These are phyloP conservation scores for Mormyrus proboscirostris DNA, from an alignment of 2,797 vertebrate genomes.

Conservation along the genomic window DNA sequence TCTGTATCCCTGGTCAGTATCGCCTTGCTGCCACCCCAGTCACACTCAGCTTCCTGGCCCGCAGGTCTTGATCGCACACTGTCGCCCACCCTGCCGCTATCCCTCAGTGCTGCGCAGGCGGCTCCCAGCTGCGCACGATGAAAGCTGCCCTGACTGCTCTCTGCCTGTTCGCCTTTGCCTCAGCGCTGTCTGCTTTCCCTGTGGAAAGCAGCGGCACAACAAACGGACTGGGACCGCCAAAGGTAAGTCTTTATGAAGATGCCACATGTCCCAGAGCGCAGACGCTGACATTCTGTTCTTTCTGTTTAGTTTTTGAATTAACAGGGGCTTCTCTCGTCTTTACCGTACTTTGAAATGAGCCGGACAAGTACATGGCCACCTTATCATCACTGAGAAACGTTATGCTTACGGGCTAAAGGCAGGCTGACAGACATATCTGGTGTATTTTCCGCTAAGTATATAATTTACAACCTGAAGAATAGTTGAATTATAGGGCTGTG, in stretches of 20 bases:
- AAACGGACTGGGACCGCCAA: not conserved
- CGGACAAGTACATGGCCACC: not conserved
- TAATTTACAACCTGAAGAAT: not conserved
- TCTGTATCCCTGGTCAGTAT: not conserved
- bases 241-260: not conserved
- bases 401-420: not conserved
- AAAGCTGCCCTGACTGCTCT: not conserved
- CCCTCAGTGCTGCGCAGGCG: not conserved
- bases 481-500: not conserved
- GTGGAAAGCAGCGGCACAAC: not conserved
- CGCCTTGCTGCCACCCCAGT: not conserved
- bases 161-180: not conserved
- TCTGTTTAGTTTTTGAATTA: not conserved
- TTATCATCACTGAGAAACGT: not conserved
- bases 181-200: not conserved
- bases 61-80: not conserved
- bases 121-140: conserved; percentile 8
- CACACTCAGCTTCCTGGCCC: not conserved
- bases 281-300: not conserved
- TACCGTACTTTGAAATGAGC: not conserved
- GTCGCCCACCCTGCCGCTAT: not conserved
- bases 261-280: not conserved
- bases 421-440: not conserved
- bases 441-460: not conserved
- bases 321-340: not conserved